Evolutionary conservation across 2,888 invertebrate species (phyloP).

Genomic region (Calephelis perditalis): DNA sequence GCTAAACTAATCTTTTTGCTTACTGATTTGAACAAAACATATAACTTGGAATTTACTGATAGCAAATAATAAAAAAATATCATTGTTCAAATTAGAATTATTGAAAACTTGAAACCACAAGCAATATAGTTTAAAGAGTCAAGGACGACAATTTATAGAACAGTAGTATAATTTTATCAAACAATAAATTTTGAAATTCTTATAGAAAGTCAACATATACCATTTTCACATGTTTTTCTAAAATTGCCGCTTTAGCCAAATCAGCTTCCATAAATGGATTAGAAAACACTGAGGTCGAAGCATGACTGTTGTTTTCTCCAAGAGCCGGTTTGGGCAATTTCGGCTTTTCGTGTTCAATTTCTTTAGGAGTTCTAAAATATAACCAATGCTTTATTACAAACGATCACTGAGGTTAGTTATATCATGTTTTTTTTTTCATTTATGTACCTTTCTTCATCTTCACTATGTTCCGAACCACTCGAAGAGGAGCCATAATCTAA

Average conservation of each 20-base stretch:
- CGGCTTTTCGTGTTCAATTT: conserved; percentile 36
- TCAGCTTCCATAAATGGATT: conserved; percentile 93
- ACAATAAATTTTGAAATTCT: conserved; percentile 7
- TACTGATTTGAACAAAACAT: no score
- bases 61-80: no score
- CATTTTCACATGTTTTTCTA: conserved; percentile 96
- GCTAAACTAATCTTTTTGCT: no score
- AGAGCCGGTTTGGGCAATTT: conserved; percentile 82
- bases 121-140: no score
- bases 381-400: not conserved
- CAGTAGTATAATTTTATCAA: no score
- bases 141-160: no score
- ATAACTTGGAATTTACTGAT: no score
- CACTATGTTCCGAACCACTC: conserved; percentile 71
- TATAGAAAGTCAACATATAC: conserved; percentile 80
- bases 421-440: not conserved
- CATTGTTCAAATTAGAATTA: no score
- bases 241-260: conserved; percentile 88
- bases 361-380: conserved; percentile 37
- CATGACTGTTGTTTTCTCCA: conserved; percentile 74
- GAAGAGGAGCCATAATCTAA: conserved; percentile 81
- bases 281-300: conserved; percentile 89
- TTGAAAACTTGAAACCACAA: no score
- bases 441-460: conserved; percentile 55
- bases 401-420: not conserved